Evolutionary conservation across 2,113 vertebrate species (phyloP).

Genomic region (Phyllostomus discolor): DNA sequence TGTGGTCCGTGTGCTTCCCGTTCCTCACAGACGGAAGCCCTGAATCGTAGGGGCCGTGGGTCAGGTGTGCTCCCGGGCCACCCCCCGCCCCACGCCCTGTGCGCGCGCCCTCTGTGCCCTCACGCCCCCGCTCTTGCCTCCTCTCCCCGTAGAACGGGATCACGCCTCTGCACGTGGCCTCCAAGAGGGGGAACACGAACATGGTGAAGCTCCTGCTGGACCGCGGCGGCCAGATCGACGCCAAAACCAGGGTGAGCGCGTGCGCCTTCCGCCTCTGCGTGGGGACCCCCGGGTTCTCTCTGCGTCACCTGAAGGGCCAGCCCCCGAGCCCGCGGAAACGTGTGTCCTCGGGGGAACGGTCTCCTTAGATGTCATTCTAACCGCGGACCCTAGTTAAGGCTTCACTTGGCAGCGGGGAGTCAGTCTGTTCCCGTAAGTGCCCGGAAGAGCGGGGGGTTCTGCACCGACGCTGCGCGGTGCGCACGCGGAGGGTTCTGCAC

Average conservation of each 20-base stretch:
- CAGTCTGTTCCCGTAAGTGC: not conserved
- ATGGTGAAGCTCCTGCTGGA: conserved; percentile 98
- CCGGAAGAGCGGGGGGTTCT: not conserved
- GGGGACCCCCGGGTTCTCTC: not conserved
- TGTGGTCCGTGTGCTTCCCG: conserved; percentile 56
- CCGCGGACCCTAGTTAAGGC: not conserved
- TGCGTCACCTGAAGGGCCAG: not conserved
- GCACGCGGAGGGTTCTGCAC: too few relatives aligned
- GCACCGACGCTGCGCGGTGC: too few relatives aligned
- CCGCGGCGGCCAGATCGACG: conserved; percentile 96
- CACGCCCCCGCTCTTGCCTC: conserved; percentile 63
- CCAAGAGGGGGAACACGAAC: conserved; percentile 97
- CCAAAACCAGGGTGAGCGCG: conserved; percentile 95
- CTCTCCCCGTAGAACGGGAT: conserved; percentile 93
- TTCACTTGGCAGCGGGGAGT: not conserved
- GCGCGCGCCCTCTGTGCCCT: not conserved
- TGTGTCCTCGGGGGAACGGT: not conserved
- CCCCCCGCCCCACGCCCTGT: not conserved
- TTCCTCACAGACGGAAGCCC: not conserved
- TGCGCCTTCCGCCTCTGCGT: not conserved
- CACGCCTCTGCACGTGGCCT: conserved; percentile 97
- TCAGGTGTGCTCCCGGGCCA: not conserved
- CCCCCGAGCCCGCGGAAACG: not conserved
- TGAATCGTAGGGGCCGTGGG: not conserved
- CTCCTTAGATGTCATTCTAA: not conserved